These are phyloP conservation scores for Lagopus leucura DNA, from an alignment of 2,113 vertebrate genomes.

Conservation along the genomic window DNA sequence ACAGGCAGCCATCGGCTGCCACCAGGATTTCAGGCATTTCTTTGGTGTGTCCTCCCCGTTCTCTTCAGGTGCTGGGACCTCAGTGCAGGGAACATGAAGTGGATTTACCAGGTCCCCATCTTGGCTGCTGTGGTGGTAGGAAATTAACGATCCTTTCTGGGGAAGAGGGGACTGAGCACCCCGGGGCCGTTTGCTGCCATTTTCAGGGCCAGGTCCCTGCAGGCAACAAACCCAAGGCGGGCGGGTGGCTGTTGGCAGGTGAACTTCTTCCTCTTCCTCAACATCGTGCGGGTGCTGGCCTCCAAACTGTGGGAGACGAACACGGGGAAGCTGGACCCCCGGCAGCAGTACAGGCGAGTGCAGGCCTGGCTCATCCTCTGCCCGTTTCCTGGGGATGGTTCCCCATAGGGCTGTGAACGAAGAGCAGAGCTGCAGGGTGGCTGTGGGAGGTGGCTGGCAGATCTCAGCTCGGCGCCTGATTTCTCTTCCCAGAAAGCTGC, in stretches of 20 bases:
- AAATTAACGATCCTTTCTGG: background rate
- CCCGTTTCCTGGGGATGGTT: accelerated
- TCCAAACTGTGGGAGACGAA: conserved; percentile 84
- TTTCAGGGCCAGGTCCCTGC: accelerated
- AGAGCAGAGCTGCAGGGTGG: background rate
- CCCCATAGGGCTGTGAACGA: accelerated
- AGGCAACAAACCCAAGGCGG: background rate
- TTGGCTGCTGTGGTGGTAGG: conserved; percentile 91
- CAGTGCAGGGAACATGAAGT: conserved; percentile 95
- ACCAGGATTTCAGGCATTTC: background rate
- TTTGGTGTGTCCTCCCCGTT: background rate
- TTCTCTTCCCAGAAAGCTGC: conserved; percentile 84
- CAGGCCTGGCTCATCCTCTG: accelerated
- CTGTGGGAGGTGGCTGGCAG: background rate
- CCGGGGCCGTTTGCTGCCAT: accelerated
- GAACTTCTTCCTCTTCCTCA: conserved; percentile 87
- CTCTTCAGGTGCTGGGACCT: conserved; percentile 93
- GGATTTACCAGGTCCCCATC: conserved; percentile 96
- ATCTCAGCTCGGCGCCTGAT: accelerated
- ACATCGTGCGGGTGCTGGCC: conserved; percentile 83
- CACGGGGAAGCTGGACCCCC: conserved; percentile 75
- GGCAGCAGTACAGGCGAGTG: conserved; percentile 83
- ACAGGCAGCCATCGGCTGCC: background rate
- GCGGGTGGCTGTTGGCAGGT: conserved; percentile 63
- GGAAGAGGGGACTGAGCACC: background rate